Evolutionary conservation across 2,113 vertebrate species (phyloP).

Genomic region (Antechinus stuartii): DNA sequence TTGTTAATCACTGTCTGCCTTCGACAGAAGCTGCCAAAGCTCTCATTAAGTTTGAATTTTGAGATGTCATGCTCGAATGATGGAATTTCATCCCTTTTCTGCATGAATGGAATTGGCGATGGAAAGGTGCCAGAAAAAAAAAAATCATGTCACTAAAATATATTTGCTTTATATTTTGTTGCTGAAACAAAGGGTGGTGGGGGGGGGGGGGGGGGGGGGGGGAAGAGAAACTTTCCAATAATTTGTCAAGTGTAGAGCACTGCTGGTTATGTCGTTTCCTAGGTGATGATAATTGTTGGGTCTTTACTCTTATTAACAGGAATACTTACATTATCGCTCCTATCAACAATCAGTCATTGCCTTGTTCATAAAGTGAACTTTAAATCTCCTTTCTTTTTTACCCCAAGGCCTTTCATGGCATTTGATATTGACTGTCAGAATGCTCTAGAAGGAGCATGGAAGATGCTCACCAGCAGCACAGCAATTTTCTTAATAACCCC

Average conservation of each 20-base stretch:
- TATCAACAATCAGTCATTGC: conserved; percentile 72
- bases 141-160: conserved; percentile 83
- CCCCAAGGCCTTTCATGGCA: conserved; percentile 68
- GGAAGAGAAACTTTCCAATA: conserved; percentile 63
- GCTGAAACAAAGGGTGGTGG: conserved; percentile 81
- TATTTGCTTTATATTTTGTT: conserved; percentile 84
- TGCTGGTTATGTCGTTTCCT: conserved; percentile 64
- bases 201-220: neutral
- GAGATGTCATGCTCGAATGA: conserved; percentile 92
- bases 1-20: conserved; percentile 99
- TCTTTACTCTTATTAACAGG: conserved; percentile 70
- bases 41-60: conserved; percentile 99
- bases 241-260: conserved; percentile 76
- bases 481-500: conserved; percentile 60
- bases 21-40: conserved; percentile 99
- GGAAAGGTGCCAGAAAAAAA: conserved; percentile 86
- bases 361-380: conserved; percentile 75
- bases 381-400: conserved; percentile 66
- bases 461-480: conserved; percentile 6
- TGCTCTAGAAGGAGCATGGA: neutral
- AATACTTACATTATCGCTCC: conserved; percentile 64
- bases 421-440: conserved; percentile 39
- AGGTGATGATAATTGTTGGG: conserved; percentile 74
- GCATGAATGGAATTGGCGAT: conserved; percentile 89
- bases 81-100: conserved; percentile 91